Conservation (phyloP, 2,888 invertebrate genomes). For the Hyalella azteca region DNA sequence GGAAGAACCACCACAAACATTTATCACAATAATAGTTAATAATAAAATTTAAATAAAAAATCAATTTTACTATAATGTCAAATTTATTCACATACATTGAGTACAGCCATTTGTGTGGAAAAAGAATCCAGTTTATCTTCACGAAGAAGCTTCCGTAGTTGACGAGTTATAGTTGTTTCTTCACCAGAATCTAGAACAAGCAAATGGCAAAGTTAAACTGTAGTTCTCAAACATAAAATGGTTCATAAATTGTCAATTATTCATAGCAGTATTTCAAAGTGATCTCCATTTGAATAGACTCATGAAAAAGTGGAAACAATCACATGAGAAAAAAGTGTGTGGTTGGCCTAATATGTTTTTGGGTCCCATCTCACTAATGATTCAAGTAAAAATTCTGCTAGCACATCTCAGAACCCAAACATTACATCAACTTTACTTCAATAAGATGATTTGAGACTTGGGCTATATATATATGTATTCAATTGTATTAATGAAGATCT, state of each 20-base stretch:
- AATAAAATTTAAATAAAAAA: background rate
- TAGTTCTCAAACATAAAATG: background rate
- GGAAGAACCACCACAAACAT: background rate
- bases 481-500: background rate
- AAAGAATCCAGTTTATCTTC: constrained; percentile 49
- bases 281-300: background rate
- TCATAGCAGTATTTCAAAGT: background rate
- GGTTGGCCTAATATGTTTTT: background rate
- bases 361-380: background rate
- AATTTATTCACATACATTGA: constrained; percentile 42
- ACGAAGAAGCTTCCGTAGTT: constrained; percentile 46
- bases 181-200: constrained; percentile 9
- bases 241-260: background rate
- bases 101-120: constrained; percentile 47
- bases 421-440: background rate
- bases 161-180: constrained; percentile 52
- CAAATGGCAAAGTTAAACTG: background rate
- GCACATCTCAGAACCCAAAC: background rate
- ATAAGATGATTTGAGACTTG: background rate
- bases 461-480: background rate
- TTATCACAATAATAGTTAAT: background rate
- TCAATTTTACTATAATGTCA: too few species aligned
- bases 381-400: background rate
- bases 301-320: background rate
- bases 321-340: background rate